A percentile compares a stretch with the other conserved stretches of the same genome.
Conservation (phyloP, 2,888 invertebrate genomes). For the Notodonta ziczac region DNA sequence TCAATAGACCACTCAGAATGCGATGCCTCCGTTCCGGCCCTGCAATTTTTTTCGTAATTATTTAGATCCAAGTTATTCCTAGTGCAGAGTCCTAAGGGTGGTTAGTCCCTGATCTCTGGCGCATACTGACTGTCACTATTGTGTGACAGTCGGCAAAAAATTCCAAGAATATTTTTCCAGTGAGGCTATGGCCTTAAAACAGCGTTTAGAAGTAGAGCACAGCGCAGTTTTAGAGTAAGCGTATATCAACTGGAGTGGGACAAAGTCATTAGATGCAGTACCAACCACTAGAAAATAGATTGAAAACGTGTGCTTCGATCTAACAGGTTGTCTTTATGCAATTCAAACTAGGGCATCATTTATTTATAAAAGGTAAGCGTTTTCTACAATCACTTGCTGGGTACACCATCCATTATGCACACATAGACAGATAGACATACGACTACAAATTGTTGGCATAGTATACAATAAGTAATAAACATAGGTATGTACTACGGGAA, state of each 20-base stretch:
- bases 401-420: too few relatives aligned
- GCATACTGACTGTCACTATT: too few relatives aligned
- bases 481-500: too few relatives aligned
- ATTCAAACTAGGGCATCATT: neutral
- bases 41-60: too few relatives aligned
- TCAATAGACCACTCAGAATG: too few relatives aligned
- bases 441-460: too few relatives aligned
- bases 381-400: neutral
- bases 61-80: too few relatives aligned
- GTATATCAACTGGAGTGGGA: neutral
- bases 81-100: too few relatives aligned
- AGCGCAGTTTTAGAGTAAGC: neutral
- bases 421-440: too few relatives aligned
- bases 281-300: neutral
- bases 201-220: neutral
- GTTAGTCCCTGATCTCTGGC: too few relatives aligned
- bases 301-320: neutral
- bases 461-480: too few relatives aligned
- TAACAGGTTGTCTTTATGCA: neutral
- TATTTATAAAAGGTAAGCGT: neutral
- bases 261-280: neutral
- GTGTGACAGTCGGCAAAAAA: slow-evolving; percentile 5
- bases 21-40: too few relatives aligned
- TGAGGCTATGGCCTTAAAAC: neutral
- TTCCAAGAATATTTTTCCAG: neutral